Evolutionary conservation across 1,140 invertebrate species (phyloP).

Genomic region (Bradynema listronoti): DNA sequence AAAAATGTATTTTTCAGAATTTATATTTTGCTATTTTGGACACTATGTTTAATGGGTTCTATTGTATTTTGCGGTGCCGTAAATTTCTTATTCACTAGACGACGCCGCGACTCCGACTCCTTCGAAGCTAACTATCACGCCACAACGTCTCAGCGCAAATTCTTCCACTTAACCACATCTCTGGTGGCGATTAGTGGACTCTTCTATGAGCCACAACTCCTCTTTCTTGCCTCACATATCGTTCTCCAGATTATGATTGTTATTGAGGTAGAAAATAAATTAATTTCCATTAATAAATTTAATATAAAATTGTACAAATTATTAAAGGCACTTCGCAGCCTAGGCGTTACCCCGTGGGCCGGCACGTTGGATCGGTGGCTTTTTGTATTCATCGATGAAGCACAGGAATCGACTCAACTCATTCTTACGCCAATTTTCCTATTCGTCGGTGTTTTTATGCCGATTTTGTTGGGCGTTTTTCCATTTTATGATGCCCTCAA

Average conservation of each 20-base stretch:
- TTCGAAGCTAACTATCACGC: too few species aligned
- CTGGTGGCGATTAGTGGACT: constrained; percentile 38
- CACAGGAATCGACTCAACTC: constrained; percentile 39
- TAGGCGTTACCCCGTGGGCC: constrained; percentile 31
- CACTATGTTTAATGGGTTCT: constrained; percentile 33
- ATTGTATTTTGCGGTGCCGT: constrained; percentile 32
- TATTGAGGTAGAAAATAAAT: constrained; percentile 31
- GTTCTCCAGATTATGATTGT: constrained; percentile 44
- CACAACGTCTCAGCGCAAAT: constrained; percentile 43
- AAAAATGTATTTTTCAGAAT: constrained; percentile 31
- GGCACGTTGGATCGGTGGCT: constrained; percentile 27
- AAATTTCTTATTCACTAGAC: background rate
- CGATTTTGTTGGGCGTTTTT: constrained; percentile 31
- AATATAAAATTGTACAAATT: background rate
- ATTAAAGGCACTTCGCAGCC: constrained; percentile 35
- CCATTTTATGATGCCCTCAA: constrained; percentile 1
- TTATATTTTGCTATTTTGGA: constrained; percentile 48
- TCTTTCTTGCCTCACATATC: constrained; percentile 29
- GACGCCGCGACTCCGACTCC: too few species aligned
- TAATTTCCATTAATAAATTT: constrained; percentile 1
- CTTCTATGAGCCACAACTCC: constrained; percentile 38
- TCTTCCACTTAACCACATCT: constrained; percentile 49
- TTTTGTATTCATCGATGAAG: constrained; percentile 40
- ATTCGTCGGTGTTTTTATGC: constrained; percentile 43
- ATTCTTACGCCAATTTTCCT: constrained; percentile 47